These are phyloP conservation scores for Mirounga angustirostris DNA, from an alignment of 2,113 vertebrate species.

Conservation along the genomic window DNA sequence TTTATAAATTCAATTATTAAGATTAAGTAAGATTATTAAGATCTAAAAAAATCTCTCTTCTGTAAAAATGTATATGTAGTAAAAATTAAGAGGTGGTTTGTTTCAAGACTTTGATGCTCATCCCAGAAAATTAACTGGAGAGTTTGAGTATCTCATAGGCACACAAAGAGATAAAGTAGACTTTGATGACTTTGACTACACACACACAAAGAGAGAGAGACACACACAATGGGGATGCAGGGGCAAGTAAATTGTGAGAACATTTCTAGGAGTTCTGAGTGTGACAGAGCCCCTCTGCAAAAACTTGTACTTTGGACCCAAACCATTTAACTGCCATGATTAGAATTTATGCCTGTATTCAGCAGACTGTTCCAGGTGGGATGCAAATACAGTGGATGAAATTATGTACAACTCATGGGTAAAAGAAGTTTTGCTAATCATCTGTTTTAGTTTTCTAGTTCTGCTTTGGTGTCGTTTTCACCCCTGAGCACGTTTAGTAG, in stretches of 20 bases:
- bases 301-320: not conserved
- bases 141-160: not conserved
- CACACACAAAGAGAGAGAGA: not conserved
- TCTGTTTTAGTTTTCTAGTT: not conserved
- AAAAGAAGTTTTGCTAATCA: not conserved
- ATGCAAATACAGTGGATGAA: not conserved
- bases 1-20: not conserved
- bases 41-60: conserved; percentile 36
- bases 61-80: not conserved
- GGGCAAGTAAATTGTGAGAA: not conserved
- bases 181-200: not conserved
- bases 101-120: not conserved
- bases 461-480: not conserved
- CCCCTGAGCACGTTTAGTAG: not conserved
- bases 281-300: not conserved
- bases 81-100: not conserved
- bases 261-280: not conserved
- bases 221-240: not conserved
- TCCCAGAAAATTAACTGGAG: not conserved
- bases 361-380: not conserved
- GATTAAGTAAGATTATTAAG: not conserved
- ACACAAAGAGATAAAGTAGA: not conserved
- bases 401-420: not conserved
- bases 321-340: not conserved
- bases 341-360: not conserved